These are phyloP conservation scores for Omphaloscelis lunosa DNA, from an alignment of 2,888 invertebrate species.

Conservation along the genomic window DNA sequence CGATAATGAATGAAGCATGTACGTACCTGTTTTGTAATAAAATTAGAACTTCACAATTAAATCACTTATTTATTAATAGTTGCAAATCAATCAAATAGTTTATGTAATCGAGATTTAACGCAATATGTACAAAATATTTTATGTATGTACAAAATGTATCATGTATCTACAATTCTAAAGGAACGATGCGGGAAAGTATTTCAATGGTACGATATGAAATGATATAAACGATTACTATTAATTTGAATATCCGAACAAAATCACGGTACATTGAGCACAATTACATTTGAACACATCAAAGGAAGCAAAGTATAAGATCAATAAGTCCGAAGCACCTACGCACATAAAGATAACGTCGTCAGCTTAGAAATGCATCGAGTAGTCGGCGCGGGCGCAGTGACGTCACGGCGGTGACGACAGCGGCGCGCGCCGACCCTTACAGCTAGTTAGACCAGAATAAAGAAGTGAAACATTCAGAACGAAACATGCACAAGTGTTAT, in stretches of 20 bases:
- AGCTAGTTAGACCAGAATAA: slow-evolving; percentile 82
- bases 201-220: slow-evolving; percentile 57
- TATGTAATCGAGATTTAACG: slow-evolving; percentile 68
- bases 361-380: slow-evolving; percentile 71
- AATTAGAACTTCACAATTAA: slow-evolving; percentile 49
- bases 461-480: slow-evolving; percentile 79
- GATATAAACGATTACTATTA: slow-evolving; percentile 58
- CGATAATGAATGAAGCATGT: slow-evolving; percentile 41
- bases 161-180: slow-evolving; percentile 59
- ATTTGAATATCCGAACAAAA: slow-evolving; percentile 72
- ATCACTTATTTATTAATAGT: slow-evolving; percentile 57
- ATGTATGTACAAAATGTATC: slow-evolving; percentile 55
- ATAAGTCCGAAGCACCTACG: slow-evolving; percentile 76
- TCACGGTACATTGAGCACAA: slow-evolving; percentile 85
- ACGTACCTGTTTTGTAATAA: slow-evolving; percentile 50
- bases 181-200: slow-evolving; percentile 49
- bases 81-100: slow-evolving; percentile 61
- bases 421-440: slow-evolving; percentile 71
- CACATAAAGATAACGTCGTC: slow-evolving; percentile 65
- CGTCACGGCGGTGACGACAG: slow-evolving; percentile 38
- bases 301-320: slow-evolving; percentile 82
- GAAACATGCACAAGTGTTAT: slow-evolving; percentile 82
- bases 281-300: slow-evolving; percentile 87
- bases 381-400: slow-evolving; percentile 39
- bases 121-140: slow-evolving; percentile 58